Percentiles rank a stretch among this genome's conserved stretches.
Conservation (phyloP, 2,888 invertebrate species). For the Saturnia pavonia region DNA sequence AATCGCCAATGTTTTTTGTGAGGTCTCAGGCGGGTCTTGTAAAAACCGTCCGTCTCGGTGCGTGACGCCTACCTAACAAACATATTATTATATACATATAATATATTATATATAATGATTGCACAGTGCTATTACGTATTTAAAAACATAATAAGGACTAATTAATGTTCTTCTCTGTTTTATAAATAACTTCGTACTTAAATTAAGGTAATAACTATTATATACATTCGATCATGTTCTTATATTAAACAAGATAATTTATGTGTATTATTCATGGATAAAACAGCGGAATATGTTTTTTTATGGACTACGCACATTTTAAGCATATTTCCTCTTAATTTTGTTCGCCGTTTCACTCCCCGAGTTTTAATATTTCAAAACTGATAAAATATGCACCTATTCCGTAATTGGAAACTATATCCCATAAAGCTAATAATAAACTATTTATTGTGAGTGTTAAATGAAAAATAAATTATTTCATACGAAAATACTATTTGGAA, state of each 20-base stretch:
- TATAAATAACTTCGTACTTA: not conserved
- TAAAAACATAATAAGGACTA: not conserved
- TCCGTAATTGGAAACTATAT: not conserved
- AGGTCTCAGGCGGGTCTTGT: not conserved
- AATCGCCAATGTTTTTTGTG: not conserved
- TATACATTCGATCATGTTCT: not conserved
- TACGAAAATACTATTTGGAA: not conserved
- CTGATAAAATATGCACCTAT: not conserved
- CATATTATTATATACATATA: too few species aligned
- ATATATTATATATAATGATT: slow-evolving; percentile 4
- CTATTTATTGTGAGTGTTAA: not conserved
- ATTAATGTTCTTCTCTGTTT: slow-evolving; percentile 6
- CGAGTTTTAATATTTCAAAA: not conserved
- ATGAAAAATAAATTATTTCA: not conserved
- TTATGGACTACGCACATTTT: too few species aligned
- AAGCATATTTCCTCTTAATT: too few species aligned
- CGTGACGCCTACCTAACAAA: not conserved
- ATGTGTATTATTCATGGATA: not conserved
- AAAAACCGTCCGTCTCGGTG: slow-evolving; percentile 10
- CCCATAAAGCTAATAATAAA: not conserved
- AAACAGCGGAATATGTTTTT: too few species aligned
- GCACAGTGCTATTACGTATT: not conserved
- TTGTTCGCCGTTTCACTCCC: too few species aligned
- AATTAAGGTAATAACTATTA: not conserved
- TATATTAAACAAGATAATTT: not conserved